phyloP scores from a whole-genome alignment of 2,888 invertebrate genomes.

The Dusona sp. region DNA sequence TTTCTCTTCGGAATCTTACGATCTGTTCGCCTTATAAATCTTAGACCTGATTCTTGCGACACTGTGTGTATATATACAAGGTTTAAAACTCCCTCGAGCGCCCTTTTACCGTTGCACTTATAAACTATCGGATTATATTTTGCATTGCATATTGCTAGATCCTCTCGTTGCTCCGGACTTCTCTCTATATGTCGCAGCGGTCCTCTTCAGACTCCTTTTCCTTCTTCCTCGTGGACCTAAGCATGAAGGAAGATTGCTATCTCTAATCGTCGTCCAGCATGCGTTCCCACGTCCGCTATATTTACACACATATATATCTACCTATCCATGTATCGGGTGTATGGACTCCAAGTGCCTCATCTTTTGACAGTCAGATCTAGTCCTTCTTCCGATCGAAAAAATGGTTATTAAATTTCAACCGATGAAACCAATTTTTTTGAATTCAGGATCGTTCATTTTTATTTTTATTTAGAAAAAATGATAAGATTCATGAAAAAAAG shows the following conservation, averaged over 20 bases:
- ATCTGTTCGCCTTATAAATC: neutral
- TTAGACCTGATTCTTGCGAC: neutral
- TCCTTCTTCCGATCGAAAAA: neutral
- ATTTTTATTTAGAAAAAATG: too few relatives aligned
- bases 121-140: slow-evolving; percentile 66
- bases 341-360: neutral
- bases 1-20: neutral
- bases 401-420: neutral
- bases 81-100: slow-evolving; percentile 5
- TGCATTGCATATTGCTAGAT: slow-evolving; percentile 8
- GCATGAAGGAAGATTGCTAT: slow-evolving; percentile 60
- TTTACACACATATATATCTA: slow-evolving; percentile 25
- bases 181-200: slow-evolving; percentile 1
- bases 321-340: neutral
- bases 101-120: slow-evolving; percentile 66
- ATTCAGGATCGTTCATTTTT: neutral
- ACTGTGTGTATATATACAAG: neutral
- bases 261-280: slow-evolving; percentile 66
- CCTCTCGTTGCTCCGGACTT: slow-evolving; percentile 34
- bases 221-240: slow-evolving; percentile 42
- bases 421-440: neutral
- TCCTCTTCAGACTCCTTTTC: slow-evolving; percentile 26
- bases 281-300: slow-evolving; percentile 65
- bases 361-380: neutral
- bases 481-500: too few relatives aligned